Percentiles rank a stretch among this genome's conserved stretches.
Conservation (phyloP, 2,113 vertebrate genomes). For the Austrofundulus limnaeus region DNA sequence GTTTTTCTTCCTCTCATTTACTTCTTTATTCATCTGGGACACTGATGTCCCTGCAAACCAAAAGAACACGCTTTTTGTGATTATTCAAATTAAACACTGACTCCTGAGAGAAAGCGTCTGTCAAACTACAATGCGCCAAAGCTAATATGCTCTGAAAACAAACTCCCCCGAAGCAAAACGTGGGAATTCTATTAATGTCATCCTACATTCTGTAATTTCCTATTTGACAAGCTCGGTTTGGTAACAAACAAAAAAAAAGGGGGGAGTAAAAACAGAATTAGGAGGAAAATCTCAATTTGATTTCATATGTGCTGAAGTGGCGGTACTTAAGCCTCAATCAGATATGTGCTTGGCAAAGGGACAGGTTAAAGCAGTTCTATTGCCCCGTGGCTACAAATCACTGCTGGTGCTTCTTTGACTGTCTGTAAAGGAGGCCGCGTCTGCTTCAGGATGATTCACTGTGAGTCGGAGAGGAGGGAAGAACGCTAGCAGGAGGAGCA, state of each 20-base stretch:
- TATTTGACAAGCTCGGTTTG: constrained; percentile 38
- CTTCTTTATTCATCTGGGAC: constrained; percentile 80
- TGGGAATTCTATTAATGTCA: constrained; percentile 58
- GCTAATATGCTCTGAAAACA: constrained; percentile 69
- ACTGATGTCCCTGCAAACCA: constrained; percentile 66
- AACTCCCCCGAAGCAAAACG: constrained; percentile 60
- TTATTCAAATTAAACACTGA: constrained; percentile 74
- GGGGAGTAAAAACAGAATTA: background rate
- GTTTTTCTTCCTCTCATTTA: constrained; percentile 78
- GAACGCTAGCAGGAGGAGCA: constrained; percentile 10
- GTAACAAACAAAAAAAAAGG: constrained; percentile 45
- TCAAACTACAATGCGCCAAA: constrained; percentile 48
- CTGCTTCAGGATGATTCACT: constrained; percentile 57
- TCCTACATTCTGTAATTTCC: constrained; percentile 54
- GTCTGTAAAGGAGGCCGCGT: constrained; percentile 42
- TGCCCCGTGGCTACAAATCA: constrained; percentile 53
- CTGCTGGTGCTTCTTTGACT: constrained; percentile 53
- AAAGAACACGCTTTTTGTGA: constrained; percentile 65
- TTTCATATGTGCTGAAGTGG: constrained; percentile 10
- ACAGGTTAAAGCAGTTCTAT: constrained; percentile 54
- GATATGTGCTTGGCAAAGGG: constrained; percentile 42
- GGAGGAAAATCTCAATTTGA: constrained; percentile 25
- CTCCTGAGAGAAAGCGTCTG: constrained; percentile 67
- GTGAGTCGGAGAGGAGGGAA: constrained; percentile 13
- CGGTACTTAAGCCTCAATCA: constrained; percentile 25